Conservation (phyloP, 2,888 invertebrate genomes). For the Ophioninae sp. region DNA sequence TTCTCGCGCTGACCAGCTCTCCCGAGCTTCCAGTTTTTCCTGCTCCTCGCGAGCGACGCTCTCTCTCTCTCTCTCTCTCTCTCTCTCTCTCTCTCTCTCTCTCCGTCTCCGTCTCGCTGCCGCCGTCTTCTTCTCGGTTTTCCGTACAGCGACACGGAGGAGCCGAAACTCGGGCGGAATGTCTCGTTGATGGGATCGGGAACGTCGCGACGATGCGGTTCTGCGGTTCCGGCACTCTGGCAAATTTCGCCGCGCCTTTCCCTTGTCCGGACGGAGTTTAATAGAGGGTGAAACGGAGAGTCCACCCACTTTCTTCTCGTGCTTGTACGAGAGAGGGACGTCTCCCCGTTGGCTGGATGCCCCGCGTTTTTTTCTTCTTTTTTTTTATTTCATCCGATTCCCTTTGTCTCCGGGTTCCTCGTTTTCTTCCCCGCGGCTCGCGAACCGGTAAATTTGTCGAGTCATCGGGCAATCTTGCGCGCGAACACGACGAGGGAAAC, state of each 20-base stretch:
- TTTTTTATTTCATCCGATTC: conserved; percentile 49
- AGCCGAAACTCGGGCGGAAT: conserved; percentile 66
- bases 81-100: conserved; percentile 61
- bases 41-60: neutral
- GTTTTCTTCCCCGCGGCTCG: conserved; percentile 16
- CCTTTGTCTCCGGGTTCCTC: conserved; percentile 49
- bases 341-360: conserved; percentile 49
- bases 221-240: conserved; percentile 64
- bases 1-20: conserved; percentile 44
- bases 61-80: conserved; percentile 19
- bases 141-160: conserved; percentile 62
- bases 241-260: conserved; percentile 82
- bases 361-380: conserved; percentile 48
- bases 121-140: conserved; percentile 50
- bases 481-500: conserved; percentile 40
- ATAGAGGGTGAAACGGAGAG: conserved; percentile 80
- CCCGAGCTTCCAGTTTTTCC: conserved; percentile 36
- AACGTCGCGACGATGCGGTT: conserved; percentile 40
- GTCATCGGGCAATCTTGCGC: conserved; percentile 58
- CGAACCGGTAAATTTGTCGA: conserved; percentile 45
- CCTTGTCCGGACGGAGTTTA: conserved; percentile 82
- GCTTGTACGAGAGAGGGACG: conserved; percentile 25
- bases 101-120: conserved; percentile 62
- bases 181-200: conserved; percentile 44
- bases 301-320: conserved; percentile 69